Evolutionary conservation across 2,888 invertebrate species (phyloP), one percentile per base, ranked within the genome.

Genomic region (Xiphydria camelus): DNA sequence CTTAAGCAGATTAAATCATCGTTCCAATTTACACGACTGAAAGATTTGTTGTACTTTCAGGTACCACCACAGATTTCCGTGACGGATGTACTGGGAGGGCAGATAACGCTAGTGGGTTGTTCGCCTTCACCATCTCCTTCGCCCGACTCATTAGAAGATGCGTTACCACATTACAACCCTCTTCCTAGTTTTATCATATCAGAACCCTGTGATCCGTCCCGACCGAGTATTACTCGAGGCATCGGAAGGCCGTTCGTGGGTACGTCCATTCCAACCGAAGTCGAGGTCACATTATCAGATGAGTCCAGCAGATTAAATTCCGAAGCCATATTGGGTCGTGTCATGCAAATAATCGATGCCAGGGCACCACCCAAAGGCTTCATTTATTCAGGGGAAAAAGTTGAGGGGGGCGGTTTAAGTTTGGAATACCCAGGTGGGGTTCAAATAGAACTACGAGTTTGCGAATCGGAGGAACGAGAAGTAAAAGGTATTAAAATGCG

Each of bases 31-130:
- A n/a, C n/a, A n/a, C n/a, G n/a, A n/a, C n/a, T n/a, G 15, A 7
- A 12, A 29, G 15, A 34, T 6, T 34, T n/a, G 6, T 20, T 15
- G 9, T 20, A 17, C 18, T 29, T 47, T 10, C 55, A 75, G 75
- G 68, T 74, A 48, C 77, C 78, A 31, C 94, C 95, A 0, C 93
- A 93, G 75, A 95, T 95, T 49, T 94, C 92, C 59, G 82, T 95
- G 6, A 95, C 95, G 0, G 94, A 95, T 70, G 93, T 94, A 40
- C 81, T 90, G 41, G 94, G 94, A 1, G 89, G 88, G 4, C 89
- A 90, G 75, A 84, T 90, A 0, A 90, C 90, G 0, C 67, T 91
- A 2, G 87, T 90, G 0, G 89, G 88, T 0, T 79, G 83, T 41
- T 83, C 84, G 2, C 88, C 89, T 0, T 87, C 88, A 0, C 88